phyloP scores from a whole-genome alignment of 1,140 invertebrate genomes.

The Monochamus saltuarius region DNA sequence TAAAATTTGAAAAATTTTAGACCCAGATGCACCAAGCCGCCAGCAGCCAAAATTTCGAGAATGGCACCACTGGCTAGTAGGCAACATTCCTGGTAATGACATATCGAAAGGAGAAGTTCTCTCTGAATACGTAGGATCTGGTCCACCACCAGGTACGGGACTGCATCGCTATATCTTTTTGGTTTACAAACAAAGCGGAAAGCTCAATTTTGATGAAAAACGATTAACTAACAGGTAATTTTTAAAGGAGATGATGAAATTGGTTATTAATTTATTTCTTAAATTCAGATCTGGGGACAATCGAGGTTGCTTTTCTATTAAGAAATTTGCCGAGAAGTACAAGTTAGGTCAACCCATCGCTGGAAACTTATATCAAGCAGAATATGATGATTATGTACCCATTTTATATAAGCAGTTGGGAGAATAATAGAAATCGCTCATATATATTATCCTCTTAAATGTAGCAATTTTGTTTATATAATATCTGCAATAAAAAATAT shows the following conservation, averaged over 20 bases:
- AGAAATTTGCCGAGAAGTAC: slow-evolving; percentile 82
- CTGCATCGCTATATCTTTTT: slow-evolving; percentile 90
- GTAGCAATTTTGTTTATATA: no score
- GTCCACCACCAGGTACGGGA: slow-evolving; percentile 77
- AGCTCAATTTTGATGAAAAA: slow-evolving; percentile 69
- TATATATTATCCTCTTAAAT: no score
- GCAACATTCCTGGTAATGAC: slow-evolving; percentile 81
- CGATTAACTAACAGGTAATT: slow-evolving; percentile 52
- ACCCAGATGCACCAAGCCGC: slow-evolving; percentile 88
- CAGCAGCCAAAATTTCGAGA: slow-evolving; percentile 74
- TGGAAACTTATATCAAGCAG: slow-evolving; percentile 87
- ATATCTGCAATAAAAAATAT: no score
- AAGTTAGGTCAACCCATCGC: slow-evolving; percentile 80
- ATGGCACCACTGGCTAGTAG: slow-evolving; percentile 92
- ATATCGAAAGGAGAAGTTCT: slow-evolving; percentile 67
- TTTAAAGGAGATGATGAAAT: slow-evolving; percentile 4
- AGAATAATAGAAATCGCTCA: no score
- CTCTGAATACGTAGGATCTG: slow-evolving; percentile 80
- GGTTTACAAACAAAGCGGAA: slow-evolving; percentile 78
- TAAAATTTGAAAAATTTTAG: slow-evolving; percentile 51
- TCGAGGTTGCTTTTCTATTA: slow-evolving; percentile 76
- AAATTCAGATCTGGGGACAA: slow-evolving; percentile 63
- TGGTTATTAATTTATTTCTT: slow-evolving; percentile 4
- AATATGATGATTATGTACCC: slow-evolving; percentile 91
- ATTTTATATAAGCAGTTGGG: slow-evolving; percentile 70